Evolutionary conservation across 2,113 vertebrate genomes (phyloP), one percentile per base, ranked within the genome.

Genomic region (Alethe castanea): DNA sequence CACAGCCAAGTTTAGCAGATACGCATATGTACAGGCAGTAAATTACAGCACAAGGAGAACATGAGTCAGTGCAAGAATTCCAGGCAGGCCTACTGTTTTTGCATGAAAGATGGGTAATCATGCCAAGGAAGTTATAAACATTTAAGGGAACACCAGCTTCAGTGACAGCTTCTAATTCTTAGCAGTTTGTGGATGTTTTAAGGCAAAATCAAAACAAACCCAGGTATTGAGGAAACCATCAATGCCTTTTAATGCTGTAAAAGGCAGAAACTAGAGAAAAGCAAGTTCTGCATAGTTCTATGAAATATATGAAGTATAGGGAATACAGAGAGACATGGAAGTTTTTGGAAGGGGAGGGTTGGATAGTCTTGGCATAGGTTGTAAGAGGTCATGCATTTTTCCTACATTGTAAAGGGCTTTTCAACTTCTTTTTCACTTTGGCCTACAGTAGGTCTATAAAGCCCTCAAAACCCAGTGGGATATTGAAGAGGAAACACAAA

Each of bases 181-280:
- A 42, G 48, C 20, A 59, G 18, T 85, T 67, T 47, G 25, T 59
- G 35, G 26, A 12, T 22, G 17, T 62, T 91, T 69, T 69, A 47
- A 82, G 36, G 61, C 29, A 64, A 64, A 64, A 84, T 44, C 20
- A 67, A 81, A 92, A 65, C 13, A 89, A 87, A 67, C 4, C 5
- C 33, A 72, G n/a, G 11, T 82, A 35, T 40, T 0, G 0, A 36
- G 70, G 26, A 90, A 74, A 3, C 18, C 15, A 26, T 12, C 1
- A 2, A 17, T 88, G 72, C 17, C 17, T 76, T 93, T 74, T 56
- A 80, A 36, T 64, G 20, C 44, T 60, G 8, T 72, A 50, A 82
- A 72, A 71, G 23, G 12, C 14, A 42, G 52, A 81, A 71, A 11
- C n/a, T 19, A 57, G 60, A 83, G 42, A 38, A 88, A 83, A 71